Evolutionary conservation across 2,113 vertebrate genomes (phyloP), one percentile per base, ranked within the genome.

Genomic region (Gadus macrocephalus): DNA sequence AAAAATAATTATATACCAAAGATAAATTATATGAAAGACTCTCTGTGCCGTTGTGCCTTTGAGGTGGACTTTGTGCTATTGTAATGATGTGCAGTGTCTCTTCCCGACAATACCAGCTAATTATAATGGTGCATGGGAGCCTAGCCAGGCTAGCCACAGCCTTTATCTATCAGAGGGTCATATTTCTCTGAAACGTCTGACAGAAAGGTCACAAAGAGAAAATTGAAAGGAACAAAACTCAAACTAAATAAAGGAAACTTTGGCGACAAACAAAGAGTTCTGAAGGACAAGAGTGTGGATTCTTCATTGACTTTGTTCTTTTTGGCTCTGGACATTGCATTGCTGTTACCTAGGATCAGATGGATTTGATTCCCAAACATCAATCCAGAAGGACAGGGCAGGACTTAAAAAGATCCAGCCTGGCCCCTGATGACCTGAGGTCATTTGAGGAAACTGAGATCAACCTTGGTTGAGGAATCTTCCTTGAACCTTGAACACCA

Each of bases 121-220:
- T 86, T 86, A 69, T 76, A 83, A 83, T 83, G 74, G 81, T 77
- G 73, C 81, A 69, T 58, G 70, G 76, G 78, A 78, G 58, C 58
- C 49, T 4, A 56, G 64, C 79, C 81, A 87, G 69, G 71, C 17
- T 15, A 70, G 58, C 58, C 64, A 62, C 61, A 20, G 20, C 61
- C 70, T 82, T 88, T 78, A 75, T 86, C 71, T 68, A 38, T 76
- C 20, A 11, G 9, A 49, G 69, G 67, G 69, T 75, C 64, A 77
- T 83, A 72, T 81, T 82, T 74, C 65, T 68, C 67, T 73, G 62
- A 76, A 80, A 73, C 71, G 12, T 66, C 69, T 72, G 35, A 19
- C 27, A 81, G 66, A 85, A 81, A 84, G 80, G 78, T 82, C 78
- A 72, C 0, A 49, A 14, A 31, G 68, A 80, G 35, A 61, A 61